Conservation (phyloP, 2,888 invertebrate genomes). For the Micoletzkya japonica region DNA sequence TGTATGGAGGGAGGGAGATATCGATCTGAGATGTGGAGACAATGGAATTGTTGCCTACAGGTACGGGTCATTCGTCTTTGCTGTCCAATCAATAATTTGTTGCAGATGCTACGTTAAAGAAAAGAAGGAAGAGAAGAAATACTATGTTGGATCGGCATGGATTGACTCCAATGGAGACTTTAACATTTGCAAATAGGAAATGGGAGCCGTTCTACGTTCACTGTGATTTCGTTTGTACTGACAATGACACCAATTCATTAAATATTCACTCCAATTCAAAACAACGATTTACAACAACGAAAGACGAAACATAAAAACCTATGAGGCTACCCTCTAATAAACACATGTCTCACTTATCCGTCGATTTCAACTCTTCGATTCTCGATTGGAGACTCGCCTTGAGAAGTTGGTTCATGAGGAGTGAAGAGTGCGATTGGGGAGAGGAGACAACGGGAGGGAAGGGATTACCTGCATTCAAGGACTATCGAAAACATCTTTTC, state of each 20-base stretch:
- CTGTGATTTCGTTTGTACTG: background rate
- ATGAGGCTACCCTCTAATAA: too few relatives aligned
- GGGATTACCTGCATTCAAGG: slow-evolving; percentile 38
- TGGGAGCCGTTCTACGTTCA: background rate
- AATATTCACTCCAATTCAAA: background rate
- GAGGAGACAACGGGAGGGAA: slow-evolving; percentile 41
- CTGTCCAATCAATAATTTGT: background rate
- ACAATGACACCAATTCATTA: background rate
- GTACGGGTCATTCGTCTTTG: background rate
- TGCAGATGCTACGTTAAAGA: slow-evolving; percentile 26
- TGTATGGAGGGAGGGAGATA: slow-evolving; percentile 29
- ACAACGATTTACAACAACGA: background rate
- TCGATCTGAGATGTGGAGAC: slow-evolving; percentile 29
- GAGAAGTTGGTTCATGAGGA: slow-evolving; percentile 24
- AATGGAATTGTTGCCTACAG: slow-evolving; percentile 25
- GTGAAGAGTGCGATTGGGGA: slow-evolving; percentile 4
- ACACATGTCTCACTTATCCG: slow-evolving; percentile 8
- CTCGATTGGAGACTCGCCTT: slow-evolving; percentile 24
- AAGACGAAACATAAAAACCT: background rate
- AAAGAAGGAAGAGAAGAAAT: slow-evolving; percentile 24
- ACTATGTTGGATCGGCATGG: slow-evolving; percentile 27
- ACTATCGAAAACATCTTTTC: slow-evolving; percentile 6
- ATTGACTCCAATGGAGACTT: slow-evolving; percentile 27
- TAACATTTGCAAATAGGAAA: slow-evolving; percentile 26
- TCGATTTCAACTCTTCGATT: background rate